Base-by-base conservation (phyloP, 1,140 invertebrate genomes). In the Leptopilina clavipes region DNA sequence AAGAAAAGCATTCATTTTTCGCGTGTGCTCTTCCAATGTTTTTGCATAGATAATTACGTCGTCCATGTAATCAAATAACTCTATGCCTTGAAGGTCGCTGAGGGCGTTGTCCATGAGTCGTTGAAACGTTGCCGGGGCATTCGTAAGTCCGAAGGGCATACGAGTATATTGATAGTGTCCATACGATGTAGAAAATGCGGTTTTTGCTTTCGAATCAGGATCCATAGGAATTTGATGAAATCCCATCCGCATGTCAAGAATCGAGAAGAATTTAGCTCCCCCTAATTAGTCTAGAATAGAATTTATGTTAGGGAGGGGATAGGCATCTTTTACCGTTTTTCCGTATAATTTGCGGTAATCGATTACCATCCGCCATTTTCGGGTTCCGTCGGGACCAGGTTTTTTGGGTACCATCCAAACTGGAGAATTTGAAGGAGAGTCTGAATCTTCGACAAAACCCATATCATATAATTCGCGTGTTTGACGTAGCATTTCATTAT, bases 281-380 rank as follows among this genome's bases (percentile, higher is more conserved):
- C 80, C 82, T 40, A 92, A 71, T 18, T 78, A 74, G 73, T 91
- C 83, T 11, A 83, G n/a, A 19, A 85, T 86, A 11, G 90, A 86
- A 12, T 86, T 84, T 10, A 92, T 91, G 54, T 91, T 87, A 0
- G 92, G 92, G 10, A 93, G 72, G 0, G 92, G 92, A 79, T 89
- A 93, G n/a, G 83, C 82, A 76, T 92, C 91, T 5, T 81, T 82
- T 19, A 86, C 80, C 0, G 87, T 89, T 71, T 79, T 84, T 5
- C 88, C 85, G 76, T 91, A 90, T 25, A 90, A 45, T 72, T 81
- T 75, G 71, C 86, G 74, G 48, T 85, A 89, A 76, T 89, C 86
- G 1, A 65, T 59, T 9, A 72, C 54, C 71, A 72, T 25, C n/a
- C 54, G 14, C 48, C 79, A 79, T 31, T 76, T 71, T 17, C 75